Evolutionary conservation across 2,113 vertebrate species (phyloP).

Genomic region (Sebastes fasciatus): DNA sequence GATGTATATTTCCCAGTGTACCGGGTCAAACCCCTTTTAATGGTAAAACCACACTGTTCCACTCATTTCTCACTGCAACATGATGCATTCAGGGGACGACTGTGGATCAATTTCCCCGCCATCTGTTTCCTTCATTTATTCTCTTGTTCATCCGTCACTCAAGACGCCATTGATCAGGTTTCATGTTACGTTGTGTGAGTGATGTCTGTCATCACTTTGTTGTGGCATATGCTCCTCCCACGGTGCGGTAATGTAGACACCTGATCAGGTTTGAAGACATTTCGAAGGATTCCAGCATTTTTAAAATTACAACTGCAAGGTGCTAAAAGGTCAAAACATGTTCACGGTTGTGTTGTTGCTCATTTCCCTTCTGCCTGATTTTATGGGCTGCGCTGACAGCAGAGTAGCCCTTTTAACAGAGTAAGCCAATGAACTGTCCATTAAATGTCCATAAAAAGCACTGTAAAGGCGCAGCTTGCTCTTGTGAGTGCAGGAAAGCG

Average conservation of each 20-base stretch:
- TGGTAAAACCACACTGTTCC: slow-evolving; percentile 23
- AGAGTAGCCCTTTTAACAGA: slow-evolving; percentile 31
- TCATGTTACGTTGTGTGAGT: background rate
- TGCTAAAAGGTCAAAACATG: slow-evolving; percentile 21
- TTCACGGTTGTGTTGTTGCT: background rate
- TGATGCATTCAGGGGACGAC: slow-evolving; percentile 7
- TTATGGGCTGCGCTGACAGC: slow-evolving; percentile 41
- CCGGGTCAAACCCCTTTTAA: slow-evolving; percentile 12
- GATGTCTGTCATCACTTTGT: background rate
- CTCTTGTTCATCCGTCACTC: slow-evolving; percentile 35
- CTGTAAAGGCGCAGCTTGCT: slow-evolving; percentile 12
- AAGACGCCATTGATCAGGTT: slow-evolving; percentile 19
- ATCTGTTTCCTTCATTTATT: slow-evolving; percentile 43
- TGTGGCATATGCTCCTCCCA: slow-evolving; percentile 7
- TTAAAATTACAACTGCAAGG: background rate
- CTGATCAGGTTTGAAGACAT: background rate
- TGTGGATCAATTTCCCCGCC: slow-evolving; percentile 29
- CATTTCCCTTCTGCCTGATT: slow-evolving; percentile 27
- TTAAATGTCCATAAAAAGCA: slow-evolving; percentile 60
- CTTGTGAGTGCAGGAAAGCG: slow-evolving; percentile 23
- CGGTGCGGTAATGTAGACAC: background rate
- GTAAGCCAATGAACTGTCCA: slow-evolving; percentile 52
- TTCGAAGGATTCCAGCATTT: background rate
- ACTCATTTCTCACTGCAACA: slow-evolving; percentile 15
- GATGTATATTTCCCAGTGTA: slow-evolving; percentile 13